phyloP scores from a whole-genome alignment of 2,888 invertebrate species.

The Oxycera nigricornis region DNA sequence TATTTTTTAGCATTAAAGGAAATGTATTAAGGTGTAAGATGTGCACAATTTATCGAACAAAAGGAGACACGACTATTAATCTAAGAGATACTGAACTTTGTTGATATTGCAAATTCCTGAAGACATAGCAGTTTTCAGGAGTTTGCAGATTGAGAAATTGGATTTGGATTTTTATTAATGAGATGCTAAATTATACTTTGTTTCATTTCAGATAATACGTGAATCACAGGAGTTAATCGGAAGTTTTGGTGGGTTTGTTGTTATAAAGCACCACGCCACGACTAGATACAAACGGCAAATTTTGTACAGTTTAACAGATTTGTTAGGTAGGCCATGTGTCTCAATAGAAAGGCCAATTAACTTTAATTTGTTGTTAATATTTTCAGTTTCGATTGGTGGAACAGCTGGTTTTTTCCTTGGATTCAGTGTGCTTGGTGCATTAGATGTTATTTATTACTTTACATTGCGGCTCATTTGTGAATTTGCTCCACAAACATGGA shows the following conservation, averaged over 20 bases:
- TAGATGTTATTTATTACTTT: conserved; percentile 77
- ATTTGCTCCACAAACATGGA: too few species aligned
- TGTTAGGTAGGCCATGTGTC: conserved; percentile 54
- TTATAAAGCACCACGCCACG: conserved; percentile 53
- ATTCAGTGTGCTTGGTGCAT: conserved; percentile 77
- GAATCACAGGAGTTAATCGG: conserved; percentile 53
- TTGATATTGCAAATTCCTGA: too few species aligned
- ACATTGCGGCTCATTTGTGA: conserved; percentile 67
- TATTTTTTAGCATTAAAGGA: too few species aligned
- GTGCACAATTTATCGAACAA: too few species aligned
- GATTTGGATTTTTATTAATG: too few species aligned
- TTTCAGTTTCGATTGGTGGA: conserved; percentile 77
- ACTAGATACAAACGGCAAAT: conserved; percentile 56
- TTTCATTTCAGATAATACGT: conserved; percentile 49
- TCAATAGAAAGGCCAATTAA: background rate
- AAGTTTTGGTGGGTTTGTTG: conserved; percentile 48
- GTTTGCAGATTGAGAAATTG: too few species aligned
- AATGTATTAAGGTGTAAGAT: too few species aligned
- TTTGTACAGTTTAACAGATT: conserved; percentile 59
- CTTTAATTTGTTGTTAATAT: conserved; percentile 9
- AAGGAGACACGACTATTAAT: too few species aligned
- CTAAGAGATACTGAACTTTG: too few species aligned
- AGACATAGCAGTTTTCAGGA: too few species aligned
- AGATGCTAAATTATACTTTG: too few species aligned
- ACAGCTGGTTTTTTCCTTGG: conserved; percentile 81